phyloP scores from a whole-genome alignment of 2,888 invertebrate genomes.

The Sinhomidia bicolor region DNA sequence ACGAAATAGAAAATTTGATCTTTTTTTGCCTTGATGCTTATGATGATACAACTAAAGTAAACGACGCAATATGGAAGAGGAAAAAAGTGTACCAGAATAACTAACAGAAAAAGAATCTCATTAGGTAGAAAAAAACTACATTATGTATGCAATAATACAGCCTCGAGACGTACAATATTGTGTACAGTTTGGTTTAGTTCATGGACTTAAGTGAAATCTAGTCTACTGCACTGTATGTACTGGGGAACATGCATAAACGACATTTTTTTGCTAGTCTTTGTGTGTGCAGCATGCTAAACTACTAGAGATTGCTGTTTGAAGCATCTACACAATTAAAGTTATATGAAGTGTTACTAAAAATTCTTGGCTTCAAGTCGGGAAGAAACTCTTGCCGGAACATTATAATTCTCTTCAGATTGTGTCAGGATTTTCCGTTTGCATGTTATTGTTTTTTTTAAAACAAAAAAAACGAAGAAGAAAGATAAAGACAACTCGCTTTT shows the following conservation, averaged over 20 bases:
- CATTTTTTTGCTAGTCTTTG: background rate
- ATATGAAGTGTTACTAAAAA: too few species aligned
- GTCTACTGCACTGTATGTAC: background rate
- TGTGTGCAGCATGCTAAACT: background rate
- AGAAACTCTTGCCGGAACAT: background rate
- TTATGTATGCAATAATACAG: background rate
- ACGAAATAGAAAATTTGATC: background rate
- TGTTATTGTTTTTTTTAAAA: constrained; percentile 44
- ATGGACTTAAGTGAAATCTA: too few species aligned
- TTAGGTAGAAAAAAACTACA: background rate
- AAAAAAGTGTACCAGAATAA: background rate
- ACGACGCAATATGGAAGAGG: background rate
- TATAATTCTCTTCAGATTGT: background rate
- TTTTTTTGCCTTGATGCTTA: constrained; percentile 5
- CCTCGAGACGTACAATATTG: background rate
- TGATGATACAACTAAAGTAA: too few species aligned
- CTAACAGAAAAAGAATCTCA: constrained; percentile 28
- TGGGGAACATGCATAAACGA: background rate
- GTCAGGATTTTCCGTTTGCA: constrained; percentile 9
- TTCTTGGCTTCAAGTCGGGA: constrained; percentile 5
- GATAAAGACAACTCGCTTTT: constrained; percentile 10
- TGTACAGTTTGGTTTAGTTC: too few species aligned
- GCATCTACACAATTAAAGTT: too few species aligned
- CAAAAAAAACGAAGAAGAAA: constrained; percentile 18
- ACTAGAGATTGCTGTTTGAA: too few species aligned